These are phyloP conservation scores for Bombus impatiens DNA, from an alignment of 1,140 invertebrate genomes.

Conservation along the genomic window DNA sequence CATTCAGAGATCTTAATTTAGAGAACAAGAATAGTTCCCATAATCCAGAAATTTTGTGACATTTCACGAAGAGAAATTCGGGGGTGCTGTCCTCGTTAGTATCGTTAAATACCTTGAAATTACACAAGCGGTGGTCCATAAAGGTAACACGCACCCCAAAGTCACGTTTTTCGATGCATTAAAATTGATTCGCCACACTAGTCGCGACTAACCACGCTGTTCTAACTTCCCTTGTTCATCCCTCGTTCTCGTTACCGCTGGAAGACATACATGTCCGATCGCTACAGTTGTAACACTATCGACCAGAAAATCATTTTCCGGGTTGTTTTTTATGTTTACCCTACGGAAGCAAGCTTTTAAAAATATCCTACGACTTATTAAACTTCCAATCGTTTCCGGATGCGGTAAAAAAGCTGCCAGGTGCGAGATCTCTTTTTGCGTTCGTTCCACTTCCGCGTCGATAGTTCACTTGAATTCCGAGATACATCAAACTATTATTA, in stretches of 20 bases:
- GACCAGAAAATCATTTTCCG: slow-evolving; percentile 33
- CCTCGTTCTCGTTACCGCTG: background rate
- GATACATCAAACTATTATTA: background rate
- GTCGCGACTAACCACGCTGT: slow-evolving; percentile 47
- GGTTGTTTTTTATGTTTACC: background rate
- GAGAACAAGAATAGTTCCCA: background rate
- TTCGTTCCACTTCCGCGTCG: slow-evolving; percentile 6
- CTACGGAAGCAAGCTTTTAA: slow-evolving; percentile 31
- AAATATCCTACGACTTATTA: slow-evolving; percentile 11
- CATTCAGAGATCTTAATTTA: background rate
- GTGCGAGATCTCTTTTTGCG: slow-evolving; percentile 49
- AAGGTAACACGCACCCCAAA: slow-evolving; percentile 67
- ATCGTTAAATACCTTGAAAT: slow-evolving; percentile 80
- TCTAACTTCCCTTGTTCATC: slow-evolving; percentile 25
- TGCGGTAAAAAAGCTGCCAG: slow-evolving; percentile 30
- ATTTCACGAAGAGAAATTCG: slow-evolving; percentile 9
- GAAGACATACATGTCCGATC: background rate
- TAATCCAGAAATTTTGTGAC: slow-evolving; percentile 20
- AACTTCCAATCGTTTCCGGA: slow-evolving; percentile 26
- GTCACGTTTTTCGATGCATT: slow-evolving; percentile 63
- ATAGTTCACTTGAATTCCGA: background rate
- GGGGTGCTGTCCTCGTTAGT: slow-evolving; percentile 71
- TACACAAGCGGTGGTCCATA: slow-evolving; percentile 69
- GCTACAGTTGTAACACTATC: slow-evolving; percentile 4
- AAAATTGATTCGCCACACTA: slow-evolving; percentile 76